Evolutionary conservation across 2,113 vertebrate genomes (phyloP).

Genomic region (Orthochromis indermauri): DNA sequence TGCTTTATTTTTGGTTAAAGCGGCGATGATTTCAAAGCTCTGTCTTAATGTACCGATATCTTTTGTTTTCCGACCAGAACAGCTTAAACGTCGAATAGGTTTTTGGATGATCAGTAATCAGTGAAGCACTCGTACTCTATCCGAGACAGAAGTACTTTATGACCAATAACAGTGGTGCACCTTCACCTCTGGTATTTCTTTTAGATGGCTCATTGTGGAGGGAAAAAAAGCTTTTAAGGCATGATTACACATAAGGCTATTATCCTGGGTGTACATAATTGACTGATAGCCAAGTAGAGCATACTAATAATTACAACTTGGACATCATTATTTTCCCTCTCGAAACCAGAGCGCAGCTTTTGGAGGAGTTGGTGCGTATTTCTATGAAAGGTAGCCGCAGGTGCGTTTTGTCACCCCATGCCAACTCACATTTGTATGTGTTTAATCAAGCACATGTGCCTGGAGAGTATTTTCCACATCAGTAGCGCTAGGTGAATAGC

Average conservation of each 20-base stretch:
- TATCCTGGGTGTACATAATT: neutral
- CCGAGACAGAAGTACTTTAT: neutral
- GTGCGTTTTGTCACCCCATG: neutral
- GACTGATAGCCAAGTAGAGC: neutral
- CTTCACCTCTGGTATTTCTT: neutral
- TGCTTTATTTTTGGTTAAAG: slow-evolving; percentile 20
- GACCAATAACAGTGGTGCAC: neutral
- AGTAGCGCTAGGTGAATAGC: slow-evolving; percentile 4
- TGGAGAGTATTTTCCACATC: slow-evolving; percentile 42
- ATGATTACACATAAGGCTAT: neutral
- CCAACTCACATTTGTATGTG: slow-evolving; percentile 18
- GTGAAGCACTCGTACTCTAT: neutral
- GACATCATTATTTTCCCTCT: neutral
- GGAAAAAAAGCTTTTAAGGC: neutral
- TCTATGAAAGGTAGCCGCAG: neutral
- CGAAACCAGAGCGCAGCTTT: neutral
- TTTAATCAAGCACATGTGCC: slow-evolving; percentile 33
- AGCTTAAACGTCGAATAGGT: neutral
- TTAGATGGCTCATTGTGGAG: neutral
- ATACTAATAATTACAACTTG: neutral
- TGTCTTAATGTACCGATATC: neutral
- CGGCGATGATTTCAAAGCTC: slow-evolving; percentile 1
- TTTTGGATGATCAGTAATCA: neutral
- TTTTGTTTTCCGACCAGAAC: neutral
- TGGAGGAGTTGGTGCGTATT: neutral